Conservation (phyloP, 2,113 vertebrate species). For the Lepidothrix coronata region DNA sequence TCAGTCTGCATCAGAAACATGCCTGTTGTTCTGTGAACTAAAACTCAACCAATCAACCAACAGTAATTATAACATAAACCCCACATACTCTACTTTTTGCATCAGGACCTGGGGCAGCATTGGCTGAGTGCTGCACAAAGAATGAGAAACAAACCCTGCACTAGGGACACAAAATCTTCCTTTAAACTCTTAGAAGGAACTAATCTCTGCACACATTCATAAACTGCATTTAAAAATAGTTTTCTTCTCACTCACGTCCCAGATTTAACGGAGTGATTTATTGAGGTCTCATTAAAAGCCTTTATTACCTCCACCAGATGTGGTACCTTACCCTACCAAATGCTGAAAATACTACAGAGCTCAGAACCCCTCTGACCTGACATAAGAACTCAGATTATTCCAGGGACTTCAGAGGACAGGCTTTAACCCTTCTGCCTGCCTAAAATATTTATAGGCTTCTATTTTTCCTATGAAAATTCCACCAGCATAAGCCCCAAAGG, state of each 20-base stretch:
- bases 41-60: not conserved
- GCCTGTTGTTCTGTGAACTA: not conserved
- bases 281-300: conserved; percentile 44
- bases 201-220: not conserved
- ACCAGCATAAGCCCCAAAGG: not conserved
- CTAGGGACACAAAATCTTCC: not conserved
- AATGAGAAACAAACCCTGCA: not conserved
- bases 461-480: not conserved
- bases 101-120: not conserved
- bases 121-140: not conserved
- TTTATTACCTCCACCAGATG: not conserved
- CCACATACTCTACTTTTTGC: not conserved
- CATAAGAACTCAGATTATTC: not conserved
- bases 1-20: not conserved
- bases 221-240: conserved; percentile 47
- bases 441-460: not conserved
- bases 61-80: not conserved
- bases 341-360: not conserved
- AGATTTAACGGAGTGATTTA: conserved; percentile 41
- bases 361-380: not conserved
- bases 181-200: not conserved
- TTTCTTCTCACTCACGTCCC: not conserved
- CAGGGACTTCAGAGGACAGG: not conserved
- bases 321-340: rapidly evolving
- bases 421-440: not conserved